These are phyloP conservation scores for Natrix natrix DNA, from an alignment of 2,797 vertebrate genomes.

Conservation along the genomic window DNA sequence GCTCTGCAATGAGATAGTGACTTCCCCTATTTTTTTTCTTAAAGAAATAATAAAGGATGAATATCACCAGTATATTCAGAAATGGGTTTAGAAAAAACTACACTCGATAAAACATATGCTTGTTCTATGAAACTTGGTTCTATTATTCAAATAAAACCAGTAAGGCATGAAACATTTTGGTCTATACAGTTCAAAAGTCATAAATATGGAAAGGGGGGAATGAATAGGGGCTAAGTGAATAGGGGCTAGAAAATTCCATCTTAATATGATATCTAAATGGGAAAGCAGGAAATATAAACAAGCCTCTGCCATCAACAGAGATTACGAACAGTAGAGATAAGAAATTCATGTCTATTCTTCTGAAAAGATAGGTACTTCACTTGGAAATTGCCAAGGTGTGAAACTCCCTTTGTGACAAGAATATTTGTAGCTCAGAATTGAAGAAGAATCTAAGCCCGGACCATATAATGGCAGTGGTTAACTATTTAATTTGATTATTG, in stretches of 20 bases:
- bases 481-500: too few relatives aligned
- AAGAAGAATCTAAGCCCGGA: too few relatives aligned
- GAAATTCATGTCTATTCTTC: neutral
- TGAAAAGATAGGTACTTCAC: neutral
- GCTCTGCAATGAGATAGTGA: constrained; percentile 34
- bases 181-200: neutral
- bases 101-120: constrained; percentile 17
- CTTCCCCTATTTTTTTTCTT: neutral
- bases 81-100: neutral
- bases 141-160: constrained; percentile 6
- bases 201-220: neutral
- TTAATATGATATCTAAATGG: neutral
- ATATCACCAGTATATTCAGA: neutral
- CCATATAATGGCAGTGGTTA: too few relatives aligned
- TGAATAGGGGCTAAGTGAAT: neutral
- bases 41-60: neutral
- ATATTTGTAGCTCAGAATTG: neutral
- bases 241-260: neutral
- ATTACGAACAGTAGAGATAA: neutral
- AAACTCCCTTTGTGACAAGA: neutral
- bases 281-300: neutral
- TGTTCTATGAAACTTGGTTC: neutral
- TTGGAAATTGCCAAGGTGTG: neutral
- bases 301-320: neutral
- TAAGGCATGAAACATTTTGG: neutral